Percentiles rank a stretch among this genome's conserved stretches.
Conservation (phyloP, 2,113 vertebrate genomes). For the Mobula birostris region DNA sequence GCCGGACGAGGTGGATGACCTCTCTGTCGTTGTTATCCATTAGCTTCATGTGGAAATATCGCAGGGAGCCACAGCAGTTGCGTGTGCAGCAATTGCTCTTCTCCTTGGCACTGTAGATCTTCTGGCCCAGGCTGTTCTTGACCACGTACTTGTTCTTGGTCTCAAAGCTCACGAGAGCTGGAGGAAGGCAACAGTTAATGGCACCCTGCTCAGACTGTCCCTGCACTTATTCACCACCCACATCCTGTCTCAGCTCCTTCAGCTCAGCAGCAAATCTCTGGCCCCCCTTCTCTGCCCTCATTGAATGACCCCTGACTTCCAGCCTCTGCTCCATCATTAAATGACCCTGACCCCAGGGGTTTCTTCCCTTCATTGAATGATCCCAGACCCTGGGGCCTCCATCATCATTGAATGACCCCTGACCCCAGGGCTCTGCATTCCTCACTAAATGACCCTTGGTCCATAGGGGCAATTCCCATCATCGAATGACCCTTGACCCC, state of each 20-base stretch:
- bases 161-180: constrained; percentile 73
- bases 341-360: not conserved
- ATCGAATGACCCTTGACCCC: no score
- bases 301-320: not conserved
- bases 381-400: not conserved
- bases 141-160: constrained; percentile 76
- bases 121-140: constrained; percentile 72
- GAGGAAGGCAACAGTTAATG: not conserved
- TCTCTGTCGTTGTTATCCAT: constrained; percentile 67
- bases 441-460: no score
- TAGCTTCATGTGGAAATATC: constrained; percentile 75
- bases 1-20: constrained; percentile 73
- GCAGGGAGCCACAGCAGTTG: constrained; percentile 75
- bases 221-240: no score
- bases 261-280: no score
- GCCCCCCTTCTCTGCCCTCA: no score
- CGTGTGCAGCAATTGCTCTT: constrained; percentile 76
- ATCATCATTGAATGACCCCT: not conserved
- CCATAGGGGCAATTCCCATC: no score
- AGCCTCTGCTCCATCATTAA: not conserved
- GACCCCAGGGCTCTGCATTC: no score
- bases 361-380: not conserved
- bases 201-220: not conserved
- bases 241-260: no score
- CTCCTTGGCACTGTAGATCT: constrained; percentile 73